A percentile compares a stretch with the other conserved stretches of the same genome.
Conservation (phyloP, 2,797 vertebrate genomes). For the Petrocephalus schoutedeni region DNA sequence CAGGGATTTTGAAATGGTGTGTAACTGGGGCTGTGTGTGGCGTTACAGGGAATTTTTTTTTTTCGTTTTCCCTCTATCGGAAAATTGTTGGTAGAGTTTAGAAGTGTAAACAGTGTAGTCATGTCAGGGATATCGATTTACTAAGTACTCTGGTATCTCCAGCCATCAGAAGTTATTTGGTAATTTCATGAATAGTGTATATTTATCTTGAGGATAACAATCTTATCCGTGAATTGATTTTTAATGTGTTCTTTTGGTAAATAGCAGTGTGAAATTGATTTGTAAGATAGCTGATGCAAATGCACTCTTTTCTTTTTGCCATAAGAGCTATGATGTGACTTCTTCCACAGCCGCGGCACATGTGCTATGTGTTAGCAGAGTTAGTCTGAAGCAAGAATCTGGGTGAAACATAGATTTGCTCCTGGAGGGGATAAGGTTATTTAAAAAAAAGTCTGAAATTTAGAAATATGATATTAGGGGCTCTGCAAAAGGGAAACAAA, state of each 20-base stretch:
- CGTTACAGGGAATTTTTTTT: not conserved
- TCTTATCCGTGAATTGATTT: conserved; percentile 38
- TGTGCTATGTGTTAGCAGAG: conserved; percentile 62
- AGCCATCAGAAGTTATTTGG: not conserved
- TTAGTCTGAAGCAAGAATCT: conserved; percentile 43
- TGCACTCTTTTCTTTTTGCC: not conserved
- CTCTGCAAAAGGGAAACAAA: conserved; percentile 62
- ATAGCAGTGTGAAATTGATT: conserved; percentile 60
- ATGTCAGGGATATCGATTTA: not conserved
- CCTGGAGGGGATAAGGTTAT: conserved; percentile 62
- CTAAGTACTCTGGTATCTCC: not conserved
- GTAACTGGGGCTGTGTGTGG: not conserved
- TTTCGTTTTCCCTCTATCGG: not conserved
- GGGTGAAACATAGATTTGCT: conserved; percentile 56
- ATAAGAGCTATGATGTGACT: conserved; percentile 33
- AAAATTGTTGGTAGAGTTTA: not conserved
- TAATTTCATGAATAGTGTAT: conserved; percentile 17
- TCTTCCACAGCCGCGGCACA: conserved; percentile 45
- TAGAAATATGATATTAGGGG: conserved; percentile 63
- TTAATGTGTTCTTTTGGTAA: conserved; percentile 60
- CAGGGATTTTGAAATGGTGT: not conserved
- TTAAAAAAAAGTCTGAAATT: conserved; percentile 55
- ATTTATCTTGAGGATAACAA: conserved; percentile 19
- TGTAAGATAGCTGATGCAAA: conserved; percentile 45
- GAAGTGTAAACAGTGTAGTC: not conserved